These are phyloP conservation scores for Dermatemys mawii DNA, from an alignment of 2,113 vertebrate species.

Conservation along the genomic window DNA sequence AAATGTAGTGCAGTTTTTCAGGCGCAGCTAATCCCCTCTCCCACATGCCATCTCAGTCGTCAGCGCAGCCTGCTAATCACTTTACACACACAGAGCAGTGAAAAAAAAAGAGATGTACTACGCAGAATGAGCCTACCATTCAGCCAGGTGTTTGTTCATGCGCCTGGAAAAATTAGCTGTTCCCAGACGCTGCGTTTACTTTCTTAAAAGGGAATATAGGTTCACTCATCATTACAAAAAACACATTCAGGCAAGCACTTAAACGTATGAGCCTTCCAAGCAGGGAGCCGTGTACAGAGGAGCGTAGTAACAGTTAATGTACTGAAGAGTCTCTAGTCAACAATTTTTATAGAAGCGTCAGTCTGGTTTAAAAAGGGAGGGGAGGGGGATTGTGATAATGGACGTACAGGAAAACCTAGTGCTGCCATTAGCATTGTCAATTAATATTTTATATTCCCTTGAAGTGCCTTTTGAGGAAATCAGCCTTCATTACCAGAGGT, in stretches of 20 bases:
- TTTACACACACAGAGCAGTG: not conserved
- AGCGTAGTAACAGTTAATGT: slow-evolving; percentile 35
- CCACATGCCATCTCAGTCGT: not conserved
- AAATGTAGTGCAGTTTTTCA: not conserved
- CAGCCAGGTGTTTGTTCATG: not conserved
- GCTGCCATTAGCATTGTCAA: slow-evolving; percentile 39
- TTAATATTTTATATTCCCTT: slow-evolving; percentile 47
- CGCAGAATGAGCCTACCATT: not conserved
- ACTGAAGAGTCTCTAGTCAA: slow-evolving; percentile 1
- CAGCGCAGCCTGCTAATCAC: not conserved
- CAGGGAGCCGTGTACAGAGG: not conserved
- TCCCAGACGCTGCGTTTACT: slow-evolving; percentile 12
- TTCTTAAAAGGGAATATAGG: slow-evolving; percentile 18
- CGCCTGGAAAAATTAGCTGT: not conserved
- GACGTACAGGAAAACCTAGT: not conserved
- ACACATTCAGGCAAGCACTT: not conserved
- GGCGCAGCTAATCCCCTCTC: not conserved
- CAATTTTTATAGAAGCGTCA: slow-evolving; percentile 35
- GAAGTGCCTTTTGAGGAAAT: slow-evolving; percentile 54
- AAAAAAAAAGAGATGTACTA: not conserved
- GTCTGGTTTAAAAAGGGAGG: not conserved
- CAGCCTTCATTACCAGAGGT: slow-evolving; percentile 55
- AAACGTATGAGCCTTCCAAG: not conserved
- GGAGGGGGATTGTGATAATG: not conserved
- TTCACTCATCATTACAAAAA: slow-evolving; percentile 62